Evolutionary conservation across 2,113 vertebrate genomes (phyloP).

Genomic region (Eira barbara): DNA sequence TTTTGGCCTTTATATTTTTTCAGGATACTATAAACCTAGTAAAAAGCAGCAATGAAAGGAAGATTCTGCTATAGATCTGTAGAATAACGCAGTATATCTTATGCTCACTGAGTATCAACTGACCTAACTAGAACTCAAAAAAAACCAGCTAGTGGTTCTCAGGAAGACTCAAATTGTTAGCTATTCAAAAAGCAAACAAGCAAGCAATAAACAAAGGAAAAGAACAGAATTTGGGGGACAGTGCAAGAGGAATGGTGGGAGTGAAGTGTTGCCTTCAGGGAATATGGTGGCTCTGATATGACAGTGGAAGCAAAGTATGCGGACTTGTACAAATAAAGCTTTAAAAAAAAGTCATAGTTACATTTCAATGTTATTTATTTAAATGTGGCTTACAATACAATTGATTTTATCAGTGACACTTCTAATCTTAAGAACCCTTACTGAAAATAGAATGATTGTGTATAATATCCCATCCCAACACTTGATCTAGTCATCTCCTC

Average conservation of each 20-base stretch:
- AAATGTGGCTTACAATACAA: constrained; percentile 50
- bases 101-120: neutral
- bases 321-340: neutral
- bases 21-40: constrained; percentile 8
- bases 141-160: neutral
- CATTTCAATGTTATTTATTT: constrained; percentile 66
- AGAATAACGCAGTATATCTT: neutral
- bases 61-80: neutral
- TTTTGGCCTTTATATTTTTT: neutral
- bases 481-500: neutral
- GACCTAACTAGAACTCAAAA: constrained; percentile 12
- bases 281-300: neutral
- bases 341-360: constrained; percentile 60
- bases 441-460: neutral
- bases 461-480: neutral
- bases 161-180: constrained; percentile 6
- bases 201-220: neutral
- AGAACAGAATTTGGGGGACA: neutral
- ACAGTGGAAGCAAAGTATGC: neutral
- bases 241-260: neutral
- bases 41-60: neutral
- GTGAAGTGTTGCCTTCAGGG: neutral
- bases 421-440: constrained; percentile 31
- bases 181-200: constrained; percentile 4
- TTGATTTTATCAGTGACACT: constrained; percentile 23